phyloP scores from a whole-genome alignment of 2,797 vertebrate genomes.

The Peromyscus nudipes region DNA sequence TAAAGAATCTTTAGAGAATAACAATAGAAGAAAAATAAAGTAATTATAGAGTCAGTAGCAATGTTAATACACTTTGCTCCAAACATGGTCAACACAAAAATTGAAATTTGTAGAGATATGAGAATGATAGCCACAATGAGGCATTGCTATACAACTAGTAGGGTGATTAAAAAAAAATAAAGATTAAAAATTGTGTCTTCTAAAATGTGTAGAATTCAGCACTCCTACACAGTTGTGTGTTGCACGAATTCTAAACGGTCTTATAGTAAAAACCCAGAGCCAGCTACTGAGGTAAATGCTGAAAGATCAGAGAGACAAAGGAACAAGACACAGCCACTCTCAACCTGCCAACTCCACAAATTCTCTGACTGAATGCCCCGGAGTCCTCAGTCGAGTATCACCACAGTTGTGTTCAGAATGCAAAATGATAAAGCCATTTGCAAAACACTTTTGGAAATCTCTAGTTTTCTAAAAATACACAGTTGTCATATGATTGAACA shows the following conservation, averaged over 20 bases:
- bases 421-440: background rate
- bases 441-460: background rate
- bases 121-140: background rate
- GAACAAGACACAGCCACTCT: no score
- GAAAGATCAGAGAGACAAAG: no score
- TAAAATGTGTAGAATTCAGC: background rate
- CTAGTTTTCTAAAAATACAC: background rate
- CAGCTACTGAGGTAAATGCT: no score
- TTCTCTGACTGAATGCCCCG: no score
- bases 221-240: background rate
- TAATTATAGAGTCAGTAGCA: background rate
- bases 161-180: background rate
- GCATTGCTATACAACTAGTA: background rate
- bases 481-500: background rate
- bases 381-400: no score
- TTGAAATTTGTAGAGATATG: background rate
- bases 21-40: background rate
- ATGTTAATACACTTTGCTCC: no score
- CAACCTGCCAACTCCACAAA: no score
- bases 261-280: no score
- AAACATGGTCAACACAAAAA: background rate
- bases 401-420: background rate
- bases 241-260: no score
- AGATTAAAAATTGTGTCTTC: background rate
- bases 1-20: background rate